Evolutionary conservation across 2,888 invertebrate species (phyloP).

Genomic region (Mythimna lalbum): DNA sequence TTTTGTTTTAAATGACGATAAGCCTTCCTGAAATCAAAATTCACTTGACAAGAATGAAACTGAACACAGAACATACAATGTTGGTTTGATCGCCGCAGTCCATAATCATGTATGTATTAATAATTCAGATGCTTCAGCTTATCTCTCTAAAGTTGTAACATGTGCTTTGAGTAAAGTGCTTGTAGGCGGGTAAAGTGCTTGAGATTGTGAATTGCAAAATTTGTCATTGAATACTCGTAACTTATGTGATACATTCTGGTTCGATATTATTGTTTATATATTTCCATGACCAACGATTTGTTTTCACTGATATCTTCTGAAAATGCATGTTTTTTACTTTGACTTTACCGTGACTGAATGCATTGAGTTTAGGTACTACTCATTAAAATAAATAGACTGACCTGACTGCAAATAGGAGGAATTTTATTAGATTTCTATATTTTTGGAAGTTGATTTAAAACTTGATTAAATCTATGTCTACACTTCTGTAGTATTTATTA

Average conservation of each 20-base stretch:
- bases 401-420: not conserved
- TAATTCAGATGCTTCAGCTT: conserved; percentile 52
- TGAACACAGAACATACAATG: not conserved
- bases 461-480: too few species aligned
- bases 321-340: not conserved
- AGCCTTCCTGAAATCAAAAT: not conserved
- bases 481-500: too few species aligned
- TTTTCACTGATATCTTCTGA: not conserved
- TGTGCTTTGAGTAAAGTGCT: conserved; percentile 57
- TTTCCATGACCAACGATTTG: not conserved
- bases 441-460: too few species aligned
- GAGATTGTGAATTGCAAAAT: conserved; percentile 43
- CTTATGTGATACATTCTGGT: conserved; percentile 22
- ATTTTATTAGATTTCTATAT: not conserved
- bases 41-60: not conserved
- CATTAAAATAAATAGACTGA: not conserved
- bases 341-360: not conserved
- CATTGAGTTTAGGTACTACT: too few species aligned
- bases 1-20: too few species aligned
- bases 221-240: conserved; percentile 37
- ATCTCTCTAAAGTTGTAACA: conserved; percentile 51
- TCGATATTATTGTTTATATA: not conserved
- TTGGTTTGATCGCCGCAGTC: not conserved
- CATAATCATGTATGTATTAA: conserved; percentile 46
- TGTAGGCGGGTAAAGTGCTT: conserved; percentile 55